Percentiles rank a stretch among this genome's conserved stretches.
Conservation (phyloP, 2,888 invertebrate species). For the Gandaritis pyraliata region DNA sequence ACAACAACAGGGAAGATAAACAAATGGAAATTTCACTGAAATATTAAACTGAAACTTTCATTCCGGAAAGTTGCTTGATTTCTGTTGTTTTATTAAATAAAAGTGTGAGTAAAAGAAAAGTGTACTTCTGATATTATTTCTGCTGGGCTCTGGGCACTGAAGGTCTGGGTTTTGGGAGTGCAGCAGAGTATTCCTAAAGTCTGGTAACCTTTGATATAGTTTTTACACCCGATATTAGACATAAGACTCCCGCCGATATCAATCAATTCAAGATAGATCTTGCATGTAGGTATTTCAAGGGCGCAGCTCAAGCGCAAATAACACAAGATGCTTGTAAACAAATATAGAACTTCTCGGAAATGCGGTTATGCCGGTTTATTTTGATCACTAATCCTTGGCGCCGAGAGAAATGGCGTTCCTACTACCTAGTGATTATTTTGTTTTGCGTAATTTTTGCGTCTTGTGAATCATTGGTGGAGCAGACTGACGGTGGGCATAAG, state of each 20-base stretch:
- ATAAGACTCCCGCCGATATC: neutral
- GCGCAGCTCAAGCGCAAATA: slow-evolving; percentile 47
- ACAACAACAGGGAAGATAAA: too few relatives aligned
- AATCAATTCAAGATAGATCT: slow-evolving; percentile 18
- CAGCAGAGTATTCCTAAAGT: too few relatives aligned
- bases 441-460: slow-evolving; percentile 44
- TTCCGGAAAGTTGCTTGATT: too few relatives aligned
- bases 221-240: neutral
- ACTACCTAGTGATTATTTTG: slow-evolving; percentile 38
- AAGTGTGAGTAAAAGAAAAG: too few relatives aligned
- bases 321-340: slow-evolving; percentile 53
- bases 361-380: slow-evolving; percentile 54
- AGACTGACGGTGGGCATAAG: neutral
- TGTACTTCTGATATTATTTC: too few relatives aligned
- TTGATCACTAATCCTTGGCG: slow-evolving; percentile 44
- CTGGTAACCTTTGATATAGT: too few relatives aligned
- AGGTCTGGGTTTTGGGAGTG: too few relatives aligned
- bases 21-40: too few relatives aligned
- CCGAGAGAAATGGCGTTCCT: slow-evolving; percentile 45
- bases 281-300: slow-evolving; percentile 48
- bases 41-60: too few relatives aligned
- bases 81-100: too few relatives aligned
- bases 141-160: too few relatives aligned
- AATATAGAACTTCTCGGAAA: slow-evolving; percentile 67
- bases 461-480: slow-evolving; percentile 42